Conservation (phyloP, 2,888 invertebrate genomes). For the Melanotus villosus region DNA sequence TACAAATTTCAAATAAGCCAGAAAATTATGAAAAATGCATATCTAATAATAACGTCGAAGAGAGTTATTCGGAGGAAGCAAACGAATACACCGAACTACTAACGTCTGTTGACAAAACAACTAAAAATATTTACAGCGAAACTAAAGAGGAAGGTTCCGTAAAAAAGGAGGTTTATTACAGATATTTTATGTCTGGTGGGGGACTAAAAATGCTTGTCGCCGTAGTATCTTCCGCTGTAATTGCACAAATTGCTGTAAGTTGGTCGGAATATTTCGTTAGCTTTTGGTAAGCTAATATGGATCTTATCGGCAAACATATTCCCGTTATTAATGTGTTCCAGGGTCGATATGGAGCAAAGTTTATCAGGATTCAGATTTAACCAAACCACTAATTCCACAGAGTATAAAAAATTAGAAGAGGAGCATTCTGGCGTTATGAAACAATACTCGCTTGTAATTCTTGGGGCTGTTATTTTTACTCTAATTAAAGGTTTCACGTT, state of each 20-base stretch:
- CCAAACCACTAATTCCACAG: slow-evolving; percentile 33
- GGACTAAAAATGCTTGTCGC: slow-evolving; percentile 49
- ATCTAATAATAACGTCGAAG: background rate
- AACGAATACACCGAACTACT: slow-evolving; percentile 11
- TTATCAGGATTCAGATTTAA: slow-evolving; percentile 27
- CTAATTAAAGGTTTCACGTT: slow-evolving; percentile 52
- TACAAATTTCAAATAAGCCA: background rate
- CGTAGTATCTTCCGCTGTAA: slow-evolving; percentile 44
- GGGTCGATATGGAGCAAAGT: slow-evolving; percentile 49
- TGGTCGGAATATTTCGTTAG: slow-evolving; percentile 54
- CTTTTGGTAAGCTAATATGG: slow-evolving; percentile 31
- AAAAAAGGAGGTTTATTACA: slow-evolving; percentile 51
- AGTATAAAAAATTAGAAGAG: slow-evolving; percentile 29
- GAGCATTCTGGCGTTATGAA: slow-evolving; percentile 46
- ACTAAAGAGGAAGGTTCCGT: slow-evolving; percentile 54
- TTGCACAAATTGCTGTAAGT: slow-evolving; percentile 49
- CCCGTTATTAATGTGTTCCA: slow-evolving; percentile 17
- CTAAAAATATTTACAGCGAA: slow-evolving; percentile 52
- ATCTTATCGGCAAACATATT: background rate
- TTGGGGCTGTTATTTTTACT: slow-evolving; percentile 30
- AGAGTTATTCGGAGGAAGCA: too few relatives aligned
- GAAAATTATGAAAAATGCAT: background rate
- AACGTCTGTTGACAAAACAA: background rate
- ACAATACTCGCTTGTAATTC: slow-evolving; percentile 55
- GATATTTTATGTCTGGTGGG: slow-evolving; percentile 54